phyloP scores from a whole-genome alignment of 2,113 vertebrate genomes.

The Papio anubis region DNA sequence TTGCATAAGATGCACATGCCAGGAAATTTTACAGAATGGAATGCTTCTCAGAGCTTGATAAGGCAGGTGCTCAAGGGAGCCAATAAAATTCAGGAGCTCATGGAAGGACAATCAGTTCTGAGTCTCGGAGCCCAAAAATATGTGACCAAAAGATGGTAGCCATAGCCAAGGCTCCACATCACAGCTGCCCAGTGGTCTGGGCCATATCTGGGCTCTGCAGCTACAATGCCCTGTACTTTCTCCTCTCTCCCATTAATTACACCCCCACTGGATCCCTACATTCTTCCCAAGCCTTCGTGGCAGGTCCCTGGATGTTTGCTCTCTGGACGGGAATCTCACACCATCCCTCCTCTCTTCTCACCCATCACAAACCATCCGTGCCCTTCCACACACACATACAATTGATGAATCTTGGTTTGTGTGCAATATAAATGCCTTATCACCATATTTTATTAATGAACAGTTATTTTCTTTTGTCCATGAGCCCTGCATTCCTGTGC shows the following conservation, averaged over 20 bases:
- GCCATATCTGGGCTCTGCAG: too few species aligned
- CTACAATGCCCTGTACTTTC: neutral
- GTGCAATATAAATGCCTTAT: neutral
- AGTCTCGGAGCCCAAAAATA: neutral
- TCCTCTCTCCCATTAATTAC: neutral
- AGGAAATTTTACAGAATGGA: conserved; percentile 25
- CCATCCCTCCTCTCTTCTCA: neutral
- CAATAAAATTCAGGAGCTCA: neutral
- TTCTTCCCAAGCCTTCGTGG: neutral
- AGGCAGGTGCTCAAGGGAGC: neutral
- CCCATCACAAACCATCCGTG: neutral
- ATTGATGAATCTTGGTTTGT: neutral
- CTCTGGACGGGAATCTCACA: neutral
- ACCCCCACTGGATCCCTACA: neutral
- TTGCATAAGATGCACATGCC: neutral
- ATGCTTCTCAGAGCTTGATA: neutral
- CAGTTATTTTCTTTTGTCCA: neutral
- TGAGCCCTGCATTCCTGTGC: neutral
- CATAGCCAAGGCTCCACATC: neutral
- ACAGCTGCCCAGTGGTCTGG: neutral
- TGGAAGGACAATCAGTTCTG: neutral
- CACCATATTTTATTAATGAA: neutral
- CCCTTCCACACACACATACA: neutral
- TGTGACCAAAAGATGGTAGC: neutral
- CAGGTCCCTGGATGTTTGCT: neutral